Base-by-base conservation (phyloP, 2,888 invertebrate genomes). In the Deilephila porcellus region DNA sequence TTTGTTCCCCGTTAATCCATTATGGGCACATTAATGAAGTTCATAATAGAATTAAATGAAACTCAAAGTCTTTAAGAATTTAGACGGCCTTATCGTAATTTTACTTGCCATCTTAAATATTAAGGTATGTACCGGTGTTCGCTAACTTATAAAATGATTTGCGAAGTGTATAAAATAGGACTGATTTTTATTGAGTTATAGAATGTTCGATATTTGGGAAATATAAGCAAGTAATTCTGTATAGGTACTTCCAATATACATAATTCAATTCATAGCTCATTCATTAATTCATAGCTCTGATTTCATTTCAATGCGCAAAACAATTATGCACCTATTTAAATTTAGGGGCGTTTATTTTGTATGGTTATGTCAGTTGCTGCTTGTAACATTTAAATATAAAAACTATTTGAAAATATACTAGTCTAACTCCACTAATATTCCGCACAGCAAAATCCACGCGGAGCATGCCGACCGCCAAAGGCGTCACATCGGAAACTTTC, bases 31-130 rank as follows among this genome's bases (percentile, higher is more conserved):
- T 78, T 81, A 81, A 81, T 78, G 77, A 77, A 80, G 76, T 77
- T 82, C 81, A 78, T 83, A 83, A 81, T 76, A 74, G 76, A 78
- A 82, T 83, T 79, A 79, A 72, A 56, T 25, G 74, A 71, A 74
- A 71, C 73, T 62, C 62, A 72, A 67, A 67, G 52, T 52, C 25
- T 67, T 67, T 67, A 67, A 67, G 67, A 67, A 45, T 67, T 67
- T 52, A 67, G 67, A 67, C 60, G 20, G 67, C 67, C 52, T 25
- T 25, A 67, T 67, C 52, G 67, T 67, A 67, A 67, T 67, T 67
- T 67, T 67, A 67, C 52, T 67, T 67, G 52, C 52, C 67, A 29
- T 67, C 67, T 67, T 52, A 45, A 67, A 67, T 67, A 52, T 14
- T 25, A 14, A 25, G 45, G 52, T 1, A 1, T 25, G 25, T 52